Evolutionary conservation across 2,797 vertebrate genomes (phyloP), one percentile per base, ranked within the genome.

Genomic region (Characodon lateralis): DNA sequence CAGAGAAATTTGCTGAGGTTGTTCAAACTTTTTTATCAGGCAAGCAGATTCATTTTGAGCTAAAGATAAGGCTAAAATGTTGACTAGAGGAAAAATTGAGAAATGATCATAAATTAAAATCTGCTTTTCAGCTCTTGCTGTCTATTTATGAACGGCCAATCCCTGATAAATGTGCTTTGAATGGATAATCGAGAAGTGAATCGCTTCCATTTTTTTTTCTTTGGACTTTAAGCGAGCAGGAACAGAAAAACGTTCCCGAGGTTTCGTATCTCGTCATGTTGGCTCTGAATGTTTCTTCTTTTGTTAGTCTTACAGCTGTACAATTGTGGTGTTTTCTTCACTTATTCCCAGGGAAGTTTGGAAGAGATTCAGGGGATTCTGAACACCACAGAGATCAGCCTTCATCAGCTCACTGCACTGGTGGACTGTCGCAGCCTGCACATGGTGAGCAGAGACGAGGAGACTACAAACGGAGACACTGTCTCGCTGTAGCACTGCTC

Each of bases 401-500:
- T 99, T 61, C 98, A 99, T 93, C 98, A 99, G 90, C 96, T 99
- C 91, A 99, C 98, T 0, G 98, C 98, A 73, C 92, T 99, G 88
- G 98, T 99, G 79, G 98, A 99, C 95, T 99, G 98, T 68, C 97
- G 98, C 73, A 98, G 98, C 91, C 95, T 99, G 77, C 98, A 99
- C 90, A 95, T 99, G 98, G 98, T 99, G 95, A 97, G 91, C 73
- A 35, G 53, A 53, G 68, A 73, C 55, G 65, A 65, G 66, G 31
- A 55, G 56, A 68, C 81, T 50, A 69, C 20, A 50, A 70, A 76
- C 72, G 0, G 35, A 76, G 81, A 65, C 79, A 18, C 20, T 20
- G 26, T 84, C 24, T 31, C 72, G 20, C 18, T 68, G 71, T 53
- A 53, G 28, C 20, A 22, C 73, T 48, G 51, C 78, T 75, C 48